Percentiles rank a stretch among this genome's conserved stretches.
These are phyloP conservation scores for Rhinoderma darwinii DNA, from an alignment of 2,113 vertebrate species.

Conservation along the genomic window DNA sequence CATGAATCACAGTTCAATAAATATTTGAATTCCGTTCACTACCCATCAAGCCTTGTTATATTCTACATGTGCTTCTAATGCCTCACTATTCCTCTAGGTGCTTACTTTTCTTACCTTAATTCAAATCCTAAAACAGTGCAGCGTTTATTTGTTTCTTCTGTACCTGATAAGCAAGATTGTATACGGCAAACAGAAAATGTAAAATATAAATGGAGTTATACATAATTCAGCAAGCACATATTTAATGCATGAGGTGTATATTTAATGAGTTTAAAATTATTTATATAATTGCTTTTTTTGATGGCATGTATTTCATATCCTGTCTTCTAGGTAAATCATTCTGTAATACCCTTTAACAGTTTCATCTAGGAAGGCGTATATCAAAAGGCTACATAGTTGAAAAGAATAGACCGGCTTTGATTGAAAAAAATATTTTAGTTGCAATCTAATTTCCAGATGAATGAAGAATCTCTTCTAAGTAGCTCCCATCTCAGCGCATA, in stretches of 20 bases:
- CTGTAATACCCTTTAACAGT: conserved; percentile 53
- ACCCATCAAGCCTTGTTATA: background rate
- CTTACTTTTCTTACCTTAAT: background rate
- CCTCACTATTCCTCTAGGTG: background rate
- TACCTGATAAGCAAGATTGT: conserved; percentile 49
- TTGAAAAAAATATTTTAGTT: conserved; percentile 65
- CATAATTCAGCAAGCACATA: conserved; percentile 53
- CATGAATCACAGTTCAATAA: conserved; percentile 37
- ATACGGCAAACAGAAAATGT: conserved; percentile 52
- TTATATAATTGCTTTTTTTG: conserved; percentile 58
- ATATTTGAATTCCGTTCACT: background rate
- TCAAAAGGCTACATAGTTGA: conserved; percentile 60
- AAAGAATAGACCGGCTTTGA: conserved; percentile 59
- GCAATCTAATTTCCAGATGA: conserved; percentile 64
- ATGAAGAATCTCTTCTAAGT: conserved; percentile 60
- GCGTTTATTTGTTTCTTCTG: conserved; percentile 43
- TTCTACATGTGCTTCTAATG: background rate
- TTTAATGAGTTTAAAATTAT: conserved; percentile 60
- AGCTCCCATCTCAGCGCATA: conserved; percentile 62
- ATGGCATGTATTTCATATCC: conserved; percentile 55
- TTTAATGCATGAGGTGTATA: conserved; percentile 59
- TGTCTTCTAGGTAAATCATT: conserved; percentile 52
- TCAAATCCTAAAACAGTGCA: background rate
- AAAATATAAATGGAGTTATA: conserved; percentile 55
- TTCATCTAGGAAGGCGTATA: conserved; percentile 56